Base-by-base conservation (phyloP, 2,888 invertebrate species). In the Dexiosoma caninum region DNA sequence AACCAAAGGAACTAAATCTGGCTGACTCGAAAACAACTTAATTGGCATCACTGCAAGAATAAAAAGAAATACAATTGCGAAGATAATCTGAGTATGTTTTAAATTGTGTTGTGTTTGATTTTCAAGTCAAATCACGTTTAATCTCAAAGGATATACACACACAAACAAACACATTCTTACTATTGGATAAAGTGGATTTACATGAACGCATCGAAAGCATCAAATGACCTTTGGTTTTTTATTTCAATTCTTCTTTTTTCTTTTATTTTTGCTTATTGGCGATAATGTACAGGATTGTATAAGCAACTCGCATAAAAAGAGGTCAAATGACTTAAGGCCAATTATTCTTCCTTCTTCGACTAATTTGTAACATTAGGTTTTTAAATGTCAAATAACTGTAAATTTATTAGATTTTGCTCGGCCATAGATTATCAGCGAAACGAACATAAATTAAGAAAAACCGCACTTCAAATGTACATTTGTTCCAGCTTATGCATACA, bases 301-400 rank as follows among this genome's bases (percentile, higher is more conserved):
- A 57, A 23, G 19, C 49, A 49, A 60, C 37, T 30, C 51, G 46
- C 59, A 64, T 49, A 16, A 60, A 72, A 67, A 78, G 51, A 67
- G 60, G 66, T 78, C 72, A 78, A 72, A 72, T 72, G 67, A 67
- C 72, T 72, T 60, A 14, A 72, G 78, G 66, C 78, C 78, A 78
- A 78, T 78, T 78, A 78, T 49, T 67, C 7, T 64, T 70, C 1
- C 4, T 42, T 23, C n/a, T 44, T 27, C n/a, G 23, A 2, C 69
- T 46, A 19, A 55, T 64, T 72, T 55, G 67, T 67, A 42, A 62
- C 74, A 64, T 79, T 79, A 74, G 74, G 69, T 62, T 67, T 78
- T 62, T 49, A 67, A 62, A 69, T 78, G 78, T 74, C 78, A 74
- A 62, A 57, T 49, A 53, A 53, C 44, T 67, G 40, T 6, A 64